Evolutionary conservation across 2,113 vertebrate genomes (phyloP), one percentile per base, ranked within the genome.

Genomic region (Laticauda colubrina): DNA sequence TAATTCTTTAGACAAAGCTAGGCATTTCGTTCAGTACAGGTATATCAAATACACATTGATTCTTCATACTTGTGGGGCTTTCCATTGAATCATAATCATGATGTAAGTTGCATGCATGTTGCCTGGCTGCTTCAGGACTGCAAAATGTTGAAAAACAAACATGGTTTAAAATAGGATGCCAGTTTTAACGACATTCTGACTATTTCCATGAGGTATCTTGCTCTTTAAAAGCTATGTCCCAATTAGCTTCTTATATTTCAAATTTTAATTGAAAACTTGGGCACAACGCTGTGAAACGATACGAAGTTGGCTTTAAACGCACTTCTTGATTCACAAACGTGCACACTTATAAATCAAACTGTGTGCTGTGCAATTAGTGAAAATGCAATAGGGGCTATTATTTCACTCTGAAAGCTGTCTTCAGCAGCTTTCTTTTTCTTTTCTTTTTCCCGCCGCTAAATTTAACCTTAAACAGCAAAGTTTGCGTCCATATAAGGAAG

Each of bases 51-150:
- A 54, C 24, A 43, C 56, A 51, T 7, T 0, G 48, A 87, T 64
- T 6, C 51, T 15, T 64, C 91, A 54, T 29, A n/a, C n/a, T 86
- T 48, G 51, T 43, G 23, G 51, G 21, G n/a, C 24, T 45, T 14
- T 91, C 51, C 23, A 43, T 6, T 10, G 0, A 54, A 89, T 1
- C 11, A 54, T 55, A 59, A 6, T 0, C 0, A 0, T 45, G 51
- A 87, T 90, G 2, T 3, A 0, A 6, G 0, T 4, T 5, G 29
- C 0, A 85, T 5, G 29, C 0, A 85, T 10, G 0, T 34, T 89
- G 0, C 48, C 21, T 43, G 34, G 18, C 18, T 86, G 21, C 14
- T 51, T 26, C 26, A 61, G 0, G 48, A 64, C n/a, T 90, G 75
- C 89, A 91, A 88, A 75, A 21, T 88, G 69, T 0, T 57, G 59